These are phyloP conservation scores for Notodonta dromedarius DNA, from an alignment of 2,888 invertebrate species.

Conservation along the genomic window DNA sequence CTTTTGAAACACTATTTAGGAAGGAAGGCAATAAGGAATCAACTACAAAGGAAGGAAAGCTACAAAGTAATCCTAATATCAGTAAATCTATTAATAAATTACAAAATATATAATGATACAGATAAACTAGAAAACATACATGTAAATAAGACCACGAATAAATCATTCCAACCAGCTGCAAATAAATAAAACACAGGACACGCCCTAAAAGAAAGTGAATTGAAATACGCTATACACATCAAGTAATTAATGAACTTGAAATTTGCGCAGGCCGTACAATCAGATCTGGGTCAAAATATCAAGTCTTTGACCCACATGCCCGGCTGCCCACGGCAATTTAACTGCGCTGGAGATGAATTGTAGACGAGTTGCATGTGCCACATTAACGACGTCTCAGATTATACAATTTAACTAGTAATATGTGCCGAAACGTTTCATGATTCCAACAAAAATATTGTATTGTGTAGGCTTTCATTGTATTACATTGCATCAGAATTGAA, in stretches of 20 bases:
- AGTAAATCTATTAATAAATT: too few relatives aligned
- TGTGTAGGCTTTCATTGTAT: neutral
- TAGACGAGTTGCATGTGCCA: slow-evolving; percentile 5
- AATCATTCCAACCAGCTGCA: neutral
- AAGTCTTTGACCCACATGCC: slow-evolving; percentile 28
- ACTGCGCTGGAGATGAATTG: slow-evolving; percentile 19
- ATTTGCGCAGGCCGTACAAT: slow-evolving; percentile 16
- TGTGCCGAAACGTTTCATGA: neutral
- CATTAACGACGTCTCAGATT: neutral
- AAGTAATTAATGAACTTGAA: slow-evolving; percentile 23
- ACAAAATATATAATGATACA: too few relatives aligned
- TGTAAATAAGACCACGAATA: neutral
- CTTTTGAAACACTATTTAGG: too few relatives aligned
- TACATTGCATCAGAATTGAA: neutral
- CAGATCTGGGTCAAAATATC: slow-evolving; percentile 29
- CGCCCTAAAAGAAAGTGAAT: neutral
- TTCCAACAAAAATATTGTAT: neutral
- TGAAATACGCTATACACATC: neutral
- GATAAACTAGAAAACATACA: neutral
- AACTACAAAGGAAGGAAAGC: too few relatives aligned
- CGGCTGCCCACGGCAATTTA: slow-evolving; percentile 17
- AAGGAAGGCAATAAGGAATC: too few relatives aligned
- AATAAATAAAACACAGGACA: neutral
- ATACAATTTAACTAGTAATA: neutral
- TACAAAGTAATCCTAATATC: too few relatives aligned